phyloP scores from a whole-genome alignment of 2,113 vertebrate genomes.

The Falcunculus frontatus region DNA sequence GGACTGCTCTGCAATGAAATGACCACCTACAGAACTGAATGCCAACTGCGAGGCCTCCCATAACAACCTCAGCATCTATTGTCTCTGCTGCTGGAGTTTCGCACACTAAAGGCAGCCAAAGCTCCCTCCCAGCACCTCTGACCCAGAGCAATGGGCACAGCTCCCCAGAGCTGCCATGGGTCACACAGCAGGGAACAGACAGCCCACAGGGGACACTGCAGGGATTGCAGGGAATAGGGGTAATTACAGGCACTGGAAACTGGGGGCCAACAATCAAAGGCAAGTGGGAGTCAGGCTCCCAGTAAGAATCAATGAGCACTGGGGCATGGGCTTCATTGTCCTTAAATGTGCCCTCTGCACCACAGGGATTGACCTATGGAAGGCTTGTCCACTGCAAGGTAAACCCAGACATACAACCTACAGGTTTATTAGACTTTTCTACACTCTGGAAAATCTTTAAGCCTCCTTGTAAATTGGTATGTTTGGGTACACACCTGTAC shows the following conservation, averaged over 20 bases:
- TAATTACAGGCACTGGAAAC: neutral
- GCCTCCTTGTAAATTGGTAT: neutral
- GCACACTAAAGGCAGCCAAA: neutral
- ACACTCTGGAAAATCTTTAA: neutral
- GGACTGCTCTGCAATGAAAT: neutral
- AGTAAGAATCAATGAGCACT: neutral
- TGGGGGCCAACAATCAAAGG: neutral
- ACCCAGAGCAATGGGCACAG: neutral
- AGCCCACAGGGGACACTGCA: neutral
- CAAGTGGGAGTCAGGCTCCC: neutral
- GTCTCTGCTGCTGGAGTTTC: neutral
- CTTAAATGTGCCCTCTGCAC: neutral
- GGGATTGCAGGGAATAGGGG: neutral
- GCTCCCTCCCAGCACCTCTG: neutral
- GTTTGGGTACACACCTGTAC: neutral
- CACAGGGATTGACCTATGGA: neutral
- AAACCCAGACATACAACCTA: neutral
- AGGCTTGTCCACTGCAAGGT: neutral
- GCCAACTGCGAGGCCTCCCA: neutral
- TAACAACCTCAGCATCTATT: neutral
- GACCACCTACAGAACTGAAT: neutral
- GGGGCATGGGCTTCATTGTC: neutral
- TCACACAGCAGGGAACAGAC: neutral
- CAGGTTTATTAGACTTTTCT: neutral
- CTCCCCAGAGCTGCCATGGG: neutral